Conservation (phyloP, 2,113 vertebrate genomes). For the Thermophis baileyi region DNA sequence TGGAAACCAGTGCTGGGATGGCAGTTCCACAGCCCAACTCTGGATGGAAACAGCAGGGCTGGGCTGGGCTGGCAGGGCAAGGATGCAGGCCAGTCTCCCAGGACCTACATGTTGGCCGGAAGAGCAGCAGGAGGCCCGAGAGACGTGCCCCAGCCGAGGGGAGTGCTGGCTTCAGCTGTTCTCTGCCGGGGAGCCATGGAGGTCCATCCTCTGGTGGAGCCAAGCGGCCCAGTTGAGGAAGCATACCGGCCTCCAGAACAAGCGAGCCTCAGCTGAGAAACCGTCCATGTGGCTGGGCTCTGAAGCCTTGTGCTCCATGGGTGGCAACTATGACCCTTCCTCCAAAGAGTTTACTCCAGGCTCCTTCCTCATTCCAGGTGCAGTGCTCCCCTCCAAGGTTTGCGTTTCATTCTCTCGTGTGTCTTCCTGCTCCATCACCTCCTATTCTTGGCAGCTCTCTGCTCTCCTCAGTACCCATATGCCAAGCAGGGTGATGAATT, state of each 20-base stretch:
- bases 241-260: neutral
- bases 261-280: neutral
- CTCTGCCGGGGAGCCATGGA: neutral
- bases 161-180: neutral
- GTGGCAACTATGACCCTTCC: neutral
- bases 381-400: rapidly evolving
- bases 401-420: neutral
- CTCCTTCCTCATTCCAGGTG: neutral
- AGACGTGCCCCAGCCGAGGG: neutral
- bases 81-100: neutral
- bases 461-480: slow-evolving; percentile 41
- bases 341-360: neutral
- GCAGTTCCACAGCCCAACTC: slow-evolving; percentile 46
- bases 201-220: neutral
- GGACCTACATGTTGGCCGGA: neutral
- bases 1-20: slow-evolving; percentile 60
- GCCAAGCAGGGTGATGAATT: slow-evolving; percentile 73
- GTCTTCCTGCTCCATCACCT: neutral
- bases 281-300: neutral
- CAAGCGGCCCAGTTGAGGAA: neutral
- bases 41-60: slow-evolving; percentile 21
- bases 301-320: neutral
- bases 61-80: neutral
- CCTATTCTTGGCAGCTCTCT: slow-evolving; percentile 14
- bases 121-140: neutral